These are phyloP conservation scores for Aramus guarauna DNA, from an alignment of 2,113 vertebrate genomes.

Conservation along the genomic window DNA sequence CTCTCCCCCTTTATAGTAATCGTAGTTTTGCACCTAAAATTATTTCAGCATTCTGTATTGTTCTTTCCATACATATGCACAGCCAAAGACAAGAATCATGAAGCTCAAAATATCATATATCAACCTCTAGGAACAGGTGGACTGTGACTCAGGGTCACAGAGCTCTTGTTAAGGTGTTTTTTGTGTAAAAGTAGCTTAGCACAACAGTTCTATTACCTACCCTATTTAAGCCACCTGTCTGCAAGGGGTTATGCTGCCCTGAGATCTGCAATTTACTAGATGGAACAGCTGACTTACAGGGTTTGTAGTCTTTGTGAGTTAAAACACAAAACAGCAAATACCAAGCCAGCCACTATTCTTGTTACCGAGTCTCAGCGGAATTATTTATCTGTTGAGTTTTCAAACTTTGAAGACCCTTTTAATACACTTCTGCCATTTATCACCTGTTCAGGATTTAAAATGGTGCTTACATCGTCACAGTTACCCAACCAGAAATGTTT, in stretches of 20 bases:
- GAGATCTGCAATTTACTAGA: slow-evolving; percentile 58
- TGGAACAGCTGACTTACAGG: slow-evolving; percentile 77
- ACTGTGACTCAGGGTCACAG: slow-evolving; percentile 60
- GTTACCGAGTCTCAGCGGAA: neutral
- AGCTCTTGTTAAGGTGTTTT: slow-evolving; percentile 80
- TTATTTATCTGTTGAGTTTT: slow-evolving; percentile 1
- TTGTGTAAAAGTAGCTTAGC: slow-evolving; percentile 76
- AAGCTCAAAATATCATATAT: slow-evolving; percentile 39
- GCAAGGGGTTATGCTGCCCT: slow-evolving; percentile 46
- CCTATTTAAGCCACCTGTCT: slow-evolving; percentile 83
- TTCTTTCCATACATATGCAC: neutral
- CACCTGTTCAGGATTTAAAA: slow-evolving; percentile 15
- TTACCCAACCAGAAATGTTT: neutral
- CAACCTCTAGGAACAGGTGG: slow-evolving; percentile 69
- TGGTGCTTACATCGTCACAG: neutral
- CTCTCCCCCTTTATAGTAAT: neutral
- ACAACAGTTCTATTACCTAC: slow-evolving; percentile 67
- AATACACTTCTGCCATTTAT: neutral
- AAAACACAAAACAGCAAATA: neutral
- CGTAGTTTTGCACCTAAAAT: slow-evolving; percentile 39
- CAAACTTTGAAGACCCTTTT: neutral
- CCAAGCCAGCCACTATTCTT: neutral
- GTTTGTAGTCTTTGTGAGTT: slow-evolving; percentile 20
- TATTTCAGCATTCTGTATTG: slow-evolving; percentile 28
- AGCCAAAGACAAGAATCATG: neutral